Evolutionary conservation across 2,888 invertebrate genomes (phyloP).

Genomic region (Eupeodes luniger): DNA sequence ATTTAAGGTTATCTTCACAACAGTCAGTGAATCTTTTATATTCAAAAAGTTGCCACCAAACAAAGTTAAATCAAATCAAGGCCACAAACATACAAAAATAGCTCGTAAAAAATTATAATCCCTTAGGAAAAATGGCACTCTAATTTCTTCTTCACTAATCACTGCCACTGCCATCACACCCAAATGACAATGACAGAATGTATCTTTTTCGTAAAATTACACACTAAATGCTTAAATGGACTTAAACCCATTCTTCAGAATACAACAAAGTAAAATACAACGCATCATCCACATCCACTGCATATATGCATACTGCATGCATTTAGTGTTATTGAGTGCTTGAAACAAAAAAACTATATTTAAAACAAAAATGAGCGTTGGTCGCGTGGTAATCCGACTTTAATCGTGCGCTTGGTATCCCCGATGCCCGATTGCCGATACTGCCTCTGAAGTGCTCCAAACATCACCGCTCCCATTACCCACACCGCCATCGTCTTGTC

Average conservation of each 20-base stretch:
- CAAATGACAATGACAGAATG: conserved; percentile 58
- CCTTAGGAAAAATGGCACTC: conserved; percentile 39
- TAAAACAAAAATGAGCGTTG: conserved; percentile 61
- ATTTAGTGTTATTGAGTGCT: conserved; percentile 21
- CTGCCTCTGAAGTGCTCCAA: neutral
- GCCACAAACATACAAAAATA: conserved; percentile 32
- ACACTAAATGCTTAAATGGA: conserved; percentile 56
- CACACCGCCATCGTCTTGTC: neutral
- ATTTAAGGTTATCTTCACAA: too few species aligned
- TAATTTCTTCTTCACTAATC: conserved; percentile 56
- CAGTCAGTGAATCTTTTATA: too few species aligned
- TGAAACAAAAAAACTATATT: conserved; percentile 62
- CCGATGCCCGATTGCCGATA: conserved; percentile 7
- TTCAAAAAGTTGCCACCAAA: neutral
- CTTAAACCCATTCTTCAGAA: conserved; percentile 52
- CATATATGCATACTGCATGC: too few species aligned
- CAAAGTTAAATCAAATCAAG: conserved; percentile 49
- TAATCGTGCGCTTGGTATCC: conserved; percentile 59
- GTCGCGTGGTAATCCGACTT: conserved; percentile 74
- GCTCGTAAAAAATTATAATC: conserved; percentile 31
- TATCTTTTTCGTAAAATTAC: conserved; percentile 49
- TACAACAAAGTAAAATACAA: neutral
- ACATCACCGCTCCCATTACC: too few species aligned
- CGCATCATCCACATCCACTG: conserved; percentile 8
- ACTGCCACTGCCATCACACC: conserved; percentile 39